Conservation (phyloP, 2,797 vertebrate genomes). For the Euphonia xanthogaster region DNA sequence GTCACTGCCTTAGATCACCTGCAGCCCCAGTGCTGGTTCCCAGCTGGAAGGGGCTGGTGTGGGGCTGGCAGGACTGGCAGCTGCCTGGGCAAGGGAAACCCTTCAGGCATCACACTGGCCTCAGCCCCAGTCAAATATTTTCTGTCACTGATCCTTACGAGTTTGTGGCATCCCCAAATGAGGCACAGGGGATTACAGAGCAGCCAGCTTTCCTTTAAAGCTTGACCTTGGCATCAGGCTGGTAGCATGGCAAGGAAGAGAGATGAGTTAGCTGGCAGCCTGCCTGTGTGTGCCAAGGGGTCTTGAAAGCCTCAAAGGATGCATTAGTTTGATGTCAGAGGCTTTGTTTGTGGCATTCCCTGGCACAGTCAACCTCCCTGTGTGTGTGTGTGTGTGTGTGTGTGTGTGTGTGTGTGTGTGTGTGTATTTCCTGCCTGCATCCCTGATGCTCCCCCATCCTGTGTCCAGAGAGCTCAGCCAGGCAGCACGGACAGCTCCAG, state of each 20-base stretch:
- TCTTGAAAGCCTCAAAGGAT: constrained; percentile 41
- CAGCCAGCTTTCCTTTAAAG: constrained; percentile 25
- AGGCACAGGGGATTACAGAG: constrained; percentile 16
- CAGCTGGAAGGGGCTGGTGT: neutral
- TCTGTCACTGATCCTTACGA: neutral
- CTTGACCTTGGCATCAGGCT: constrained; percentile 53
- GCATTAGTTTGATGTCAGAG: constrained; percentile 46
- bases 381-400: neutral
- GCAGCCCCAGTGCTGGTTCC: neutral
- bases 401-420: neutral
- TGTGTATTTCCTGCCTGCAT: neutral
- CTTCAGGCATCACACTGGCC: neutral
- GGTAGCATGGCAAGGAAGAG: constrained; percentile 14
- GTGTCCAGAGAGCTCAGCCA: neutral
- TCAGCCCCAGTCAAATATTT: neutral
- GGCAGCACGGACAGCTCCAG: constrained; percentile 9
- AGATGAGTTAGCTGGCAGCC: constrained; percentile 45
- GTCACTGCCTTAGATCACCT: neutral
- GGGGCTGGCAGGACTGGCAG: neutral
- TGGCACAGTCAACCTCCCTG: neutral
- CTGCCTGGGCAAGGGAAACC: neutral
- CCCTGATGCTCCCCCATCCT: neutral
- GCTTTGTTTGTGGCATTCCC: constrained; percentile 10
- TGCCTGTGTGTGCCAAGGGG: constrained; percentile 9
- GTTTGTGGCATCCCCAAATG: constrained; percentile 25